Conservation (phyloP, 2,888 invertebrate genomes). For the Sarcophaga rosellei region DNA sequence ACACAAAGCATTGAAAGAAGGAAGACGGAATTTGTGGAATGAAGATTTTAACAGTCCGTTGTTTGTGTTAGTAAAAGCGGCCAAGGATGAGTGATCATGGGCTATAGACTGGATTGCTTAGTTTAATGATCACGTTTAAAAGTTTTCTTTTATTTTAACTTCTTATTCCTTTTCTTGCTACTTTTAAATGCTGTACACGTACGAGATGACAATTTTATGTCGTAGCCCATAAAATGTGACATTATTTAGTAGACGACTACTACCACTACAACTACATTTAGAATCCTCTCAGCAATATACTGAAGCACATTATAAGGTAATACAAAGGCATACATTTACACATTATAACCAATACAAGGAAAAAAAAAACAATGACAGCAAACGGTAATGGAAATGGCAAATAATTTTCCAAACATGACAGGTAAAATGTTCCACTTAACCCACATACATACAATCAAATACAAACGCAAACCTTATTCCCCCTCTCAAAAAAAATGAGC, state of each 20-base stretch:
- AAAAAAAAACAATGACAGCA: too few species aligned
- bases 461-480: neutral
- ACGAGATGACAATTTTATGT: slow-evolving; percentile 54
- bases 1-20: neutral
- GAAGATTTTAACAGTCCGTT: neutral
- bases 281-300: slow-evolving; percentile 4
- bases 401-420: slow-evolving; percentile 25
- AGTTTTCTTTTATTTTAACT: neutral
- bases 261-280: slow-evolving; percentile 23
- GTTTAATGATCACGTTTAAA: slow-evolving; percentile 41
- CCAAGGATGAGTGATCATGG: neutral
- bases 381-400: neutral
- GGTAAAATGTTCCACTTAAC: slow-evolving; percentile 7
- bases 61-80: neutral
- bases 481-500: neutral
- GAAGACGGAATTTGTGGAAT: neutral
- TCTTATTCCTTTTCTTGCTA: slow-evolving; percentile 12
- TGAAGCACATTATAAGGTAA: neutral
- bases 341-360: neutral
- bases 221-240: slow-evolving; percentile 54
- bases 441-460: neutral
- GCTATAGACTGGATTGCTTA: neutral
- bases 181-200: slow-evolving; percentile 51
- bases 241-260: slow-evolving; percentile 35
- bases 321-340: neutral